These are phyloP conservation scores for Drosophila trapezifrons DNA, from an alignment of 1,140 invertebrate species.

Conservation along the genomic window DNA sequence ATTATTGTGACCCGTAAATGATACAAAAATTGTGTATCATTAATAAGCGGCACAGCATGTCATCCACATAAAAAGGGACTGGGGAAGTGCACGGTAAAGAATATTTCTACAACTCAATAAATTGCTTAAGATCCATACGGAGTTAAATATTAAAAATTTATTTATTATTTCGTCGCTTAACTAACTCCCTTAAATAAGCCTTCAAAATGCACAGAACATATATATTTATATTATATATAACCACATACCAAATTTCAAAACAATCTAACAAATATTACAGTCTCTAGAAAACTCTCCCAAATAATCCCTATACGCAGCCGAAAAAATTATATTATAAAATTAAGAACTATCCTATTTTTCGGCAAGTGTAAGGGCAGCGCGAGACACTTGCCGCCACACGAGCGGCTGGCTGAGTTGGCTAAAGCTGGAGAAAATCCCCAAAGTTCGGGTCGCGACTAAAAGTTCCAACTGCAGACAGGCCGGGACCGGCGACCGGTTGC, in stretches of 20 bases:
- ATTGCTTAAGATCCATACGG: too few species aligned
- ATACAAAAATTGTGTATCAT: conserved; percentile 83
- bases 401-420: conserved; percentile 8
- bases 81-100: neutral
- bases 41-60: conserved; percentile 78
- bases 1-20: conserved; percentile 83
- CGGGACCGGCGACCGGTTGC: conserved; percentile 69
- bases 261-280: too few species aligned
- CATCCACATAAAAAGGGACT: conserved; percentile 21
- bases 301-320: neutral
- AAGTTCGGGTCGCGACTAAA: conserved; percentile 37
- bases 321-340: neutral
- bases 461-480: conserved; percentile 57
- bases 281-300: neutral
- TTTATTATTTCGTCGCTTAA: neutral
- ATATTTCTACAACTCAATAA: neutral
- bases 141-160: accelerated
- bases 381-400: conserved; percentile 46
- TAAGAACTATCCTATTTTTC: neutral
- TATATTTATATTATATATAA: neutral
- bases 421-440: conserved; percentile 36
- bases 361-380: conserved; percentile 4
- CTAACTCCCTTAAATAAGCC: neutral
- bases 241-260: too few species aligned
- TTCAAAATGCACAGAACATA: neutral